Percentiles rank a stretch among this genome's conserved stretches.
Evolutionary conservation across 2,888 invertebrate species (phyloP).

Genomic region (Ceramica pisi): DNA sequence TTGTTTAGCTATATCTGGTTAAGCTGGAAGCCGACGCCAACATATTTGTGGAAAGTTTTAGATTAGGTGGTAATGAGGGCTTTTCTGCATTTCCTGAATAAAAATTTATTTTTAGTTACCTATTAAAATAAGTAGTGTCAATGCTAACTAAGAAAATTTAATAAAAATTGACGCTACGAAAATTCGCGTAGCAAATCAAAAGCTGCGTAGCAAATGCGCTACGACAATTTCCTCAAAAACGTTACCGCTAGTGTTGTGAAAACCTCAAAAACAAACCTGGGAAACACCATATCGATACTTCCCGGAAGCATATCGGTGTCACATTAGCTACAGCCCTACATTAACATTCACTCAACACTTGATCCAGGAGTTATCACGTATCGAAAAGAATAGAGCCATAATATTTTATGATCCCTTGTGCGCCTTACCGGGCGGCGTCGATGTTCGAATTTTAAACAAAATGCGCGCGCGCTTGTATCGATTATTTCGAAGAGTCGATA

Average conservation of each 20-base stretch:
- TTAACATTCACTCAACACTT: constrained; percentile 88
- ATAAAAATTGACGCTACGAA: neutral
- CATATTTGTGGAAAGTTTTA: no score
- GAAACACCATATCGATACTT: constrained; percentile 81
- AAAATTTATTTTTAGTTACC: no score
- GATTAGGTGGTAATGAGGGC: no score
- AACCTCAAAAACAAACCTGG: constrained; percentile 64
- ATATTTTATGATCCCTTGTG: constrained; percentile 90
- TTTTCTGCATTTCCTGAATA: no score
- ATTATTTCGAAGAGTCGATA: constrained; percentile 72
- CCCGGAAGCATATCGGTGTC: constrained; percentile 88
- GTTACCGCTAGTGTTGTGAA: constrained; percentile 50
- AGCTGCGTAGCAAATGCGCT: neutral
- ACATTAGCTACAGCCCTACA: constrained; percentile 82
- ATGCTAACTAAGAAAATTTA: neutral
- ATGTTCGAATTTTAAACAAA: constrained; percentile 88
- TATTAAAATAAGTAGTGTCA: no score
- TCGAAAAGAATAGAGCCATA: constrained; percentile 90
- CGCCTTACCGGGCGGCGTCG: constrained; percentile 85
- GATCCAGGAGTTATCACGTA: constrained; percentile 89
- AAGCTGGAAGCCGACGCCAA: neutral
- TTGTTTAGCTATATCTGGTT: neutral
- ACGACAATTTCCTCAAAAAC: neutral
- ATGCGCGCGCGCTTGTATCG: constrained; percentile 73
- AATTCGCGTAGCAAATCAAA: constrained; percentile 16